Conservation (phyloP, 2,888 invertebrate genomes). For the Andrena trimmerana region DNA sequence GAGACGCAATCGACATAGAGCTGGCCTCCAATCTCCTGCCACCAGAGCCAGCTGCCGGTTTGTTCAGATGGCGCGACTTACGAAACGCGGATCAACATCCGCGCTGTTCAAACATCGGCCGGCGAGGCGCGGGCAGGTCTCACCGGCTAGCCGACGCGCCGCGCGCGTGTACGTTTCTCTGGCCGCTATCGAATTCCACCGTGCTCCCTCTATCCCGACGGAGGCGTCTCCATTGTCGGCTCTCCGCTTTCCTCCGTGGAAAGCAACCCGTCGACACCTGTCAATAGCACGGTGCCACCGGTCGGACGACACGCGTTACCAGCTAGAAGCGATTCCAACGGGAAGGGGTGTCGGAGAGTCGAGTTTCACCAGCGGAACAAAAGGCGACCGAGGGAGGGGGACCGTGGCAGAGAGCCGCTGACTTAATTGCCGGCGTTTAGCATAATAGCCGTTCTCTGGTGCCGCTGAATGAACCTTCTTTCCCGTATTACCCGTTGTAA, state of each 20-base stretch:
- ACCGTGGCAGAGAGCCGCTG: constrained; percentile 57
- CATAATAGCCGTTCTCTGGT: constrained; percentile 65
- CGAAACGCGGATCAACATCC: constrained; percentile 43
- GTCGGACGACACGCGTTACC: constrained; percentile 25
- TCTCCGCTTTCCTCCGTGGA: constrained; percentile 30
- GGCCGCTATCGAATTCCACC: constrained; percentile 6
- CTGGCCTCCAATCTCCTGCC: background rate
- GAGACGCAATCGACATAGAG: background rate
- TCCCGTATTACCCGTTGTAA: constrained; percentile 59
- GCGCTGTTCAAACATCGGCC: constrained; percentile 18
- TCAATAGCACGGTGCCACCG: constrained; percentile 36
- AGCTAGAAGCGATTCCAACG: background rate
- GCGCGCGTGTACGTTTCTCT: no score
- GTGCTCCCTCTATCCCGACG: background rate
- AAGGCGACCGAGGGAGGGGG: background rate
- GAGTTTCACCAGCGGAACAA: constrained; percentile 49
- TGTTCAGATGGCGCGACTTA: constrained; percentile 24
- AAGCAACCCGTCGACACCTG: constrained; percentile 51
- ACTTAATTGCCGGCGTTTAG: constrained; percentile 73
- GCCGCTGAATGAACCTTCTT: constrained; percentile 66
- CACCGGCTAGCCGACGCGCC: background rate
- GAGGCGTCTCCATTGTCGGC: constrained; percentile 24
- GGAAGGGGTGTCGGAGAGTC: background rate
- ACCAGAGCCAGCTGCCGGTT: background rate
- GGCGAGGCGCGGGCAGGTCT: background rate